These are phyloP conservation scores for Cyprinodon diabolis DNA, from an alignment of 2,797 vertebrate species.

Conservation along the genomic window DNA sequence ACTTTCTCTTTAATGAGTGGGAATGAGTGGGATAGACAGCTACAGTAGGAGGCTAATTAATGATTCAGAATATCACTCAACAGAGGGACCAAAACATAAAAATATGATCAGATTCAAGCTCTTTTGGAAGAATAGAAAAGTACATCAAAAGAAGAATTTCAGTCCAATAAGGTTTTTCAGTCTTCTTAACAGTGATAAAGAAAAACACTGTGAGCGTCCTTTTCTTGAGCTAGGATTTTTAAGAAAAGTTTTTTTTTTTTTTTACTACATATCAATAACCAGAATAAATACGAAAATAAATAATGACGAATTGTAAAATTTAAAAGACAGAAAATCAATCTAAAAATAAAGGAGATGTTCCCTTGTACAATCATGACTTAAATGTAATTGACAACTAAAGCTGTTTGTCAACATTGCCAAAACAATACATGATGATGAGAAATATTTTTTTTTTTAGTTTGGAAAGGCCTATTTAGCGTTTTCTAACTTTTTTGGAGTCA, in stretches of 20 bases:
- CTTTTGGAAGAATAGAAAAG: constrained; percentile 13
- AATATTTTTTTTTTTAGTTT: not conserved
- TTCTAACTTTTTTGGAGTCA: too few relatives aligned
- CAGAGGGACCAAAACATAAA: constrained; percentile 31
- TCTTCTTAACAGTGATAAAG: constrained; percentile 24
- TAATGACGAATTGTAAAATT: not conserved
- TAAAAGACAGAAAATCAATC: too few relatives aligned
- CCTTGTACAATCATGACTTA: not conserved
- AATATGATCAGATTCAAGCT: constrained; percentile 45
- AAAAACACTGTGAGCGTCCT: constrained; percentile 28
- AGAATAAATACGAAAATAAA: not conserved
- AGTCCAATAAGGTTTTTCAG: constrained; percentile 30
- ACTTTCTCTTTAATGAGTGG: constrained; percentile 36
- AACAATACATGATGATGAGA: not conserved
- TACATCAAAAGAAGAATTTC: constrained; percentile 24
- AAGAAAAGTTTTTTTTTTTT: not conserved
- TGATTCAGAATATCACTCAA: not conserved
- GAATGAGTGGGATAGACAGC: constrained; percentile 8
- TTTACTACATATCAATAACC: not conserved
- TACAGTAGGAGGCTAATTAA: constrained; percentile 21
- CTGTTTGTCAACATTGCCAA: too few relatives aligned
- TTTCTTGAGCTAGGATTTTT: constrained; percentile 17
- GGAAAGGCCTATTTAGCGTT: too few relatives aligned
- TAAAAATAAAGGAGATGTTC: not conserved
- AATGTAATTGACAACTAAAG: not conserved